Evolutionary conservation across 2,797 vertebrate species (phyloP), one percentile per base, ranked within the genome.

Genomic region (Hippocampus kuda): DNA sequence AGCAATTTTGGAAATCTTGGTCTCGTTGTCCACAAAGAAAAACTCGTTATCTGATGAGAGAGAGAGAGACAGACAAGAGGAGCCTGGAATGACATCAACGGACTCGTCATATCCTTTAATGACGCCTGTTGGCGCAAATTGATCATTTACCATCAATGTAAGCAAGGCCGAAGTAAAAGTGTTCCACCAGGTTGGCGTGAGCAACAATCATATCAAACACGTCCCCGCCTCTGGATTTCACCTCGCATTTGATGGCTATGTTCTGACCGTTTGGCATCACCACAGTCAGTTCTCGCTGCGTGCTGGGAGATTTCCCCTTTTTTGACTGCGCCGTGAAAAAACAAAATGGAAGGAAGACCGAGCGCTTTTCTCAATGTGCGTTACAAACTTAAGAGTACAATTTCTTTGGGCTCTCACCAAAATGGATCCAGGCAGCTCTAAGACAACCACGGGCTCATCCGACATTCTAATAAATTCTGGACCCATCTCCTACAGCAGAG

Each of bases 91-190:
- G 30, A 48, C 4, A 8, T 4, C 48, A 49, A 38, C 13, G 20
- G 18, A 22, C 26, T 34, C n/a, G 15, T 34, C 30, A 13, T 41
- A 54, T 56, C 27, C 12, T 49, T 26, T 5, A 53, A 53, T 44
- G 5, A 24, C 16, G 11, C 2, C 15, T 18, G 24, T 44, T 4
- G 18, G 27, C 34, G 44, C 13, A 26, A 38, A n/a, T 26, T 51
- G 15, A 26, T 18, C 27, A 68, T 38, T 60, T 68, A 70, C 93
- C 93, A 71, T 93, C 93, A 79, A 89, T 76, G 78, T 91, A 94
- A 75, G 95, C 94, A 81, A 97, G 91, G 80, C 93, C 93, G 68
- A 96, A 98, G 88, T 96, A 95, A 83, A 92, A 91, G 76, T 93
- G 89, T 72, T 96, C 93, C 77, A 87, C 83, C 20, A 96, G 89